Conservation (phyloP, 2,113 vertebrate genomes). For the Pygathrix nemaeus region DNA sequence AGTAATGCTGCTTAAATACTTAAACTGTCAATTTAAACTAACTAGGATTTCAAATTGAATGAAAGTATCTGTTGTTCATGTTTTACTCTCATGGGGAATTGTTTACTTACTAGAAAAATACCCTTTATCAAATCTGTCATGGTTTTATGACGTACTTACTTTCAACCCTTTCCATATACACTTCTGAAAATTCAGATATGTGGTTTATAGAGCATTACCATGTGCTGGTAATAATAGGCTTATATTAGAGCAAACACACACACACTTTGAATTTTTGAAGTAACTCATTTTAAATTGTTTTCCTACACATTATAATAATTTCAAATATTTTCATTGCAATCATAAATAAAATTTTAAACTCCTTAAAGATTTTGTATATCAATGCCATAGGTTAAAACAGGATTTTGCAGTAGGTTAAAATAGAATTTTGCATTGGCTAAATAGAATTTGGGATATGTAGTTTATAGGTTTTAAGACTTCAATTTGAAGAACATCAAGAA, state of each 20-base stretch:
- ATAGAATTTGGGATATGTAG: background rate
- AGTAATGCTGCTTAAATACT: background rate
- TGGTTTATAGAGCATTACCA: slow-evolving; percentile 72
- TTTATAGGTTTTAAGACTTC: background rate
- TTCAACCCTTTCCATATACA: slow-evolving; percentile 78
- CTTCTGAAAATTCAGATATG: slow-evolving; percentile 68
- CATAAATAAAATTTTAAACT: slow-evolving; percentile 51
- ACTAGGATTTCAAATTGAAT: background rate
- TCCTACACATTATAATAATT: slow-evolving; percentile 57
- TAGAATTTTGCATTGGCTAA: background rate
- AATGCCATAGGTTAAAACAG: background rate
- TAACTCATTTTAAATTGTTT: slow-evolving; percentile 68
- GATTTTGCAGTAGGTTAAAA: background rate
- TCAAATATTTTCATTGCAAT: slow-evolving; percentile 69
- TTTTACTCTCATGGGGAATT: background rate
- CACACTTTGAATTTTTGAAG: slow-evolving; percentile 69
- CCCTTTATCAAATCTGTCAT: slow-evolving; percentile 55
- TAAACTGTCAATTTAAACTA: background rate
- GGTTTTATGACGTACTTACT: slow-evolving; percentile 74
- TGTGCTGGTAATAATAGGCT: slow-evolving; percentile 75
- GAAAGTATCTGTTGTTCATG: background rate
- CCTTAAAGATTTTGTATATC: background rate
- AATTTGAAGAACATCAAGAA: background rate
- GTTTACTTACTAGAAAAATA: slow-evolving; percentile 56
- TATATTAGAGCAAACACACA: slow-evolving; percentile 69